Base-by-base conservation (phyloP, 2,113 vertebrate genomes). In the Paramisgurnus dabryanus region DNA sequence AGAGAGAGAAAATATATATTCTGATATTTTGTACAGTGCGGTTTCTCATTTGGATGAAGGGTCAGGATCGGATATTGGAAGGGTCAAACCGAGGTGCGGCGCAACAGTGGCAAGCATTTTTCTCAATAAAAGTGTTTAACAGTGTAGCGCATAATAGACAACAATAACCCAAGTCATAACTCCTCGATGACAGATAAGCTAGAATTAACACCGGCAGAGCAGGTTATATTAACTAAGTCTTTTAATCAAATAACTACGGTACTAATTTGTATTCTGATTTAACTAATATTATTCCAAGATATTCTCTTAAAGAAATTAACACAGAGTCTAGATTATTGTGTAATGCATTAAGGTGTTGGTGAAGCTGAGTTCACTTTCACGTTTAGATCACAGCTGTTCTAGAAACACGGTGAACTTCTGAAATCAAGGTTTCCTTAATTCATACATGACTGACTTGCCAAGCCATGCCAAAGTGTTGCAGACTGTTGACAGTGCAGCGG, bases 341-440 rank as follows among this genome's bases (percentile, higher is more conserved):
- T 39, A 49, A 53, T 65, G 41, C 55, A 18, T 81, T 78, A 61
- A 40, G 45, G 80, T 85, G 82, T 77, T 45, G 34, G 4, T 18
- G 15, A 17, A 34, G 83, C 78, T 65, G 50, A 12, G 78, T 67
- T 85, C 76, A 66, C 82, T 81, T 80, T 34, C 39, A 11, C 18
- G 27, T 4, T 53, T 18, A 67, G 71, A 15, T 13, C 53, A 82
- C 85, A 88, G 90, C 83, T 89, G 78, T 85, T 86, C 67, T 7
- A 61, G 17, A 15, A 45, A 50, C 18, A 39, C 17, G 0, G 15
- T 74, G 8, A 81, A 0, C 1, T 18, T 43, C 60, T 75, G 61
- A 66, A 67, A 78, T 78, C 79, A 73, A 71, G 34, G 57, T 22
- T 80, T 84, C 50, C 67, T 73, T 34, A 11, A 80, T 69, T 4